Conservation (phyloP, 2,888 invertebrate genomes). For the Pecten maximus region DNA sequence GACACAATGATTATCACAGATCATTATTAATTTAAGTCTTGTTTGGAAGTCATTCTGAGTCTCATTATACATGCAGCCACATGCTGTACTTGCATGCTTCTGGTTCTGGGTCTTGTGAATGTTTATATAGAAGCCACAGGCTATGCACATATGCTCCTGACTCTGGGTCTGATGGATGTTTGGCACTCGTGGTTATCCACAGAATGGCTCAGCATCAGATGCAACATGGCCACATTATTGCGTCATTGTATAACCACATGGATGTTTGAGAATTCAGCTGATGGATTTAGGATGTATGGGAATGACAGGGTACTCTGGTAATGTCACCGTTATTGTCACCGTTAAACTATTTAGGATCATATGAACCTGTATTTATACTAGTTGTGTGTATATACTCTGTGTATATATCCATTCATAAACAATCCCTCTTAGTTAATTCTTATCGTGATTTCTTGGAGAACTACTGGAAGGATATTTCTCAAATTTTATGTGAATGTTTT, state of each 20-base stretch:
- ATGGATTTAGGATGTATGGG: slow-evolving; percentile 3
- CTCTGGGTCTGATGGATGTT: slow-evolving; percentile 1
- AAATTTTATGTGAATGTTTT: no score
- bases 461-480: no score
- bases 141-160: not conserved
- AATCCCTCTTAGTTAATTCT: no score
- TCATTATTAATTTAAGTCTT: no score
- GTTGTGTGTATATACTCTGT: no score
- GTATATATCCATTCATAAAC: no score
- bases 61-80: no score
- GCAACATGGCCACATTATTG: not conserved
- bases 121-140: not conserved
- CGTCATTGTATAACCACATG: not conserved
- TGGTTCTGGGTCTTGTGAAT: not conserved
- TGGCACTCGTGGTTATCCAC: not conserved
- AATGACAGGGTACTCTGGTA: not conserved
- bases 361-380: no score
- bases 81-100: not conserved
- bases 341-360: no score
- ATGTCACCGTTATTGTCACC: not conserved
- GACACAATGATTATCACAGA: no score
- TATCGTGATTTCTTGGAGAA: no score
- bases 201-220: not conserved
- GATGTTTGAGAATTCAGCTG: not conserved
- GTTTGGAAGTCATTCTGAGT: no score